These are phyloP conservation scores for Epinotia brunnichana DNA, from an alignment of 2,888 invertebrate genomes.

Conservation along the genomic window DNA sequence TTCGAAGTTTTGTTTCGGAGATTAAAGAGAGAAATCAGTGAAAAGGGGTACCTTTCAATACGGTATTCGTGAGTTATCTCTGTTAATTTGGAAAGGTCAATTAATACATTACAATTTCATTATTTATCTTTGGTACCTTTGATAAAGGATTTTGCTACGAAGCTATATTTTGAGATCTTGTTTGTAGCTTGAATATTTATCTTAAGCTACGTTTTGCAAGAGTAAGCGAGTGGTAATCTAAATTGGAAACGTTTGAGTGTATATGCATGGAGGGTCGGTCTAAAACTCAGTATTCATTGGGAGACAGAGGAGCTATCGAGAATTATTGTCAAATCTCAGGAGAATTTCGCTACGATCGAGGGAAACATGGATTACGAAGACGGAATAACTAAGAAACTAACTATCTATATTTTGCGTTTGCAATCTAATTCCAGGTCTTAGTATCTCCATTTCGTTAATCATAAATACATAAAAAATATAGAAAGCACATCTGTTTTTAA, in stretches of 20 bases:
- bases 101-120: constrained; percentile 75
- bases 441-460: not conserved
- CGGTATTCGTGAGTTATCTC: constrained; percentile 77
- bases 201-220: constrained; percentile 34
- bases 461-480: not conserved
- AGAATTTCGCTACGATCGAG: constrained; percentile 62
- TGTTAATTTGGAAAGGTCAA: constrained; percentile 79
- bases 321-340: constrained; percentile 80
- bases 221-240: constrained; percentile 71
- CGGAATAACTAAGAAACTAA: not conserved
- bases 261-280: constrained; percentile 61
- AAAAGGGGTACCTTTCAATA: constrained; percentile 74
- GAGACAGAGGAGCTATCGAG: constrained; percentile 71
- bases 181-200: constrained; percentile 26
- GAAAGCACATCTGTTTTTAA: not conserved
- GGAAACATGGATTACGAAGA: constrained; percentile 55
- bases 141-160: constrained; percentile 49
- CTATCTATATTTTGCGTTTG: not conserved
- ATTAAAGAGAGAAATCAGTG: constrained; percentile 79
- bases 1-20: constrained; percentile 80
- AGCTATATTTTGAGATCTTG: constrained; percentile 44
- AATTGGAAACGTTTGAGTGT: constrained; percentile 77
- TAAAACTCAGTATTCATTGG: constrained; percentile 78
- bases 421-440: no score
- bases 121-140: constrained; percentile 69